Evolutionary conservation across 1,140 invertebrate genomes (phyloP).

Genomic region (Trichomalopsis sarcophagae): DNA sequence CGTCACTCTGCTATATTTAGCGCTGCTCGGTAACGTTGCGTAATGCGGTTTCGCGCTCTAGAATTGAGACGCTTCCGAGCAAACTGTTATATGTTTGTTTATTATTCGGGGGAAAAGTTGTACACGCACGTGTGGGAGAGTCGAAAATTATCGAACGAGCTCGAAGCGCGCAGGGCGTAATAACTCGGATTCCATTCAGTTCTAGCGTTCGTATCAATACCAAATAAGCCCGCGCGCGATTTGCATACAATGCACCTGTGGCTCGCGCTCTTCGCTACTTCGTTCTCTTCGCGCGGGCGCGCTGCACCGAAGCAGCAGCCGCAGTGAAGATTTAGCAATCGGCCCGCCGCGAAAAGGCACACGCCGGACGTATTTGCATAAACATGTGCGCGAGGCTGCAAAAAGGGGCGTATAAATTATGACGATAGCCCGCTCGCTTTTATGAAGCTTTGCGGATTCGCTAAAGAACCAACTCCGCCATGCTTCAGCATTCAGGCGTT

Average conservation of each 20-base stretch:
- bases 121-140: not conserved
- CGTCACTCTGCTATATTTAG: not conserved
- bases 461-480: no score
- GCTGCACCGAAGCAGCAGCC: not conserved
- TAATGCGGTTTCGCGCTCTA: not conserved
- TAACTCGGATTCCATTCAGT: conserved; percentile 24
- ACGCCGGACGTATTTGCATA: conserved; percentile 53
- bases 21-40: not conserved
- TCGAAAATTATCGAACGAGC: conserved; percentile 1
- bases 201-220: conserved; percentile 45
- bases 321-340: conserved; percentile 58
- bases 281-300: conserved; percentile 19
- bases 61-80: no score
- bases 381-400: not conserved
- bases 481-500: conserved; percentile 48
- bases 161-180: not conserved
- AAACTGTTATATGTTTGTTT: no score
- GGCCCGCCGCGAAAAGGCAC: conserved; percentile 57
- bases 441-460: no score
- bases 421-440: not conserved
- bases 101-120: no score
- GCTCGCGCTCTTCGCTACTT: conserved; percentile 28
- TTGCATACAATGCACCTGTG: conserved; percentile 51
- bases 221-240: conserved; percentile 39
- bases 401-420: not conserved